Conservation (phyloP, 2,113 vertebrate species). For the Ornithorhynchus anatinus region DNA sequence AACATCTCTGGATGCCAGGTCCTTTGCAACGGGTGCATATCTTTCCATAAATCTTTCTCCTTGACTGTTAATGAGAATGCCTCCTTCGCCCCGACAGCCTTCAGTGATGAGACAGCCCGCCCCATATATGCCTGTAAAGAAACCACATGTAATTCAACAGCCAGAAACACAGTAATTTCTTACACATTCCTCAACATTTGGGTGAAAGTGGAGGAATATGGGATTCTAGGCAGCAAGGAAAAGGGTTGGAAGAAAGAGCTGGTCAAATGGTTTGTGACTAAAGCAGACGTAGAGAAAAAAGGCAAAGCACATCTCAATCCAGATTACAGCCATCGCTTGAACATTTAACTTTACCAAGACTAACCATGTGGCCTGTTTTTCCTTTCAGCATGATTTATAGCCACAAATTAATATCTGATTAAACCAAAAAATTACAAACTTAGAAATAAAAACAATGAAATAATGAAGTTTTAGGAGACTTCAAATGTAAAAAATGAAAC, state of each 20-base stretch:
- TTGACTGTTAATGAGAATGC: constrained; percentile 95
- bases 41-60: constrained; percentile 98
- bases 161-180: neutral
- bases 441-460: too few relatives aligned
- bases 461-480: too few relatives aligned
- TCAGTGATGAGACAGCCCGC: constrained; percentile 97
- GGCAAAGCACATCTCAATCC: too few relatives aligned
- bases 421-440: too few relatives aligned
- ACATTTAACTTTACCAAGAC: too few relatives aligned
- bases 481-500: too few relatives aligned
- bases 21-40: constrained; percentile 95
- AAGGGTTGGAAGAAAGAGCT: neutral
- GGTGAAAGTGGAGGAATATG: neutral
- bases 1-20: constrained; percentile 94
- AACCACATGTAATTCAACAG: neutral
- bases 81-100: constrained; percentile 95
- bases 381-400: too few relatives aligned
- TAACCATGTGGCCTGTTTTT: too few relatives aligned
- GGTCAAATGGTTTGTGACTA: neutral
- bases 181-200: too few relatives aligned
- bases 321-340: too few relatives aligned
- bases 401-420: too few relatives aligned
- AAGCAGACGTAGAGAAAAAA: too few relatives aligned
- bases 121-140: constrained; percentile 88
- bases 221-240: neutral